Evolutionary conservation across 2,113 vertebrate genomes (phyloP), one percentile per base, ranked within the genome.

Genomic region (Megaleporinus macrocephalus): DNA sequence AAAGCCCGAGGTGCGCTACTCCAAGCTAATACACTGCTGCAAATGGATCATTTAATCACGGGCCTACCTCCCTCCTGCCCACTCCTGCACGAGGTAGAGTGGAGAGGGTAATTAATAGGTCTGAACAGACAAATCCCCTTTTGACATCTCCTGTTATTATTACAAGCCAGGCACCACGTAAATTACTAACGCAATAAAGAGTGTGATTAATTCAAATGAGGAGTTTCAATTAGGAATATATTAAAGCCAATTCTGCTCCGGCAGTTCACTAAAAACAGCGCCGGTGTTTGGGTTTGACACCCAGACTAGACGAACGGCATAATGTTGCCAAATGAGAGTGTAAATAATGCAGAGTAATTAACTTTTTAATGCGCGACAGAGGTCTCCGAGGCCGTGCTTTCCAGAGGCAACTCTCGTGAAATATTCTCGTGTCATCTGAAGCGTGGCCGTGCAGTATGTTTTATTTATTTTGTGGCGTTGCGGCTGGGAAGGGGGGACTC

Each of bases 151-250:
- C 18, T 61, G 30, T 70, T 63, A 62, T 57, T 66, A 59, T 85
- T 77, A 70, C 33, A 57, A 82, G 80, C 57, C 81, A 81, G 62
- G 73, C 83, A 78, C 63, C 55, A 15, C 73, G 80, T 89, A 88
- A 91, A 91, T 93, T 88, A 87, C 81, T 68, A 79, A 76, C 29
- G 78, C 73, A 75, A 79, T 74, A 81, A 78, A 83, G 86, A 78
- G 80, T 83, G 84, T 83, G 83, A 88, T 89, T 79, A 71, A 83
- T 91, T 87, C 76, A 47, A 84, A 81, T 79, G 18, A 84, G 83
- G 53, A 57, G 65, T 83, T 85, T 85, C 66, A 86, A 81, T 74
- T 18, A 51, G 44, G 74, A 73, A 73, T 86, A 62, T 80, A 87
- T 88, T 85, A 74, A 81, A 89, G 73, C 1, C 5, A 44, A 76